A percentile compares a stretch with the other conserved stretches of the same genome.
phyloP scores from a whole-genome alignment of 2,113 vertebrate genomes.

The Oxygymnocypris stewartii region DNA sequence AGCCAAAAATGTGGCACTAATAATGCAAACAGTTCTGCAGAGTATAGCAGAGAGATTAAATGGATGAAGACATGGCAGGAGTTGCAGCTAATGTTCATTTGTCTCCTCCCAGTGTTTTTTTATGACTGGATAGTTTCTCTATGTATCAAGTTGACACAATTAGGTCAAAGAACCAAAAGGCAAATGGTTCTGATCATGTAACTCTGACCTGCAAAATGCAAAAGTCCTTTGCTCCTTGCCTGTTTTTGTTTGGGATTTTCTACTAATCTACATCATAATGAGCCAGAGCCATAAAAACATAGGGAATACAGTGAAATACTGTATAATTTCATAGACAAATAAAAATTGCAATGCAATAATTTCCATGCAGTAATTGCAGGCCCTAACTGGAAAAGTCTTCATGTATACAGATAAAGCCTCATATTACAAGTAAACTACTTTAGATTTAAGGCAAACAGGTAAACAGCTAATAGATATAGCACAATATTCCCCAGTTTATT shows the following conservation, averaged over 20 bases:
- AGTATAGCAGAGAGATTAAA: conserved; percentile 51
- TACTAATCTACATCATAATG: not conserved
- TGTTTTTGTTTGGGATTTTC: not conserved
- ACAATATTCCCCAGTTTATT: too few species aligned
- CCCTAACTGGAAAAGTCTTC: too few species aligned
- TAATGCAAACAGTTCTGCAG: conserved; percentile 63
- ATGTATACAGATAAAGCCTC: too few species aligned
- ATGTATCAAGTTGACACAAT: conserved; percentile 46
- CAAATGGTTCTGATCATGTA: not conserved
- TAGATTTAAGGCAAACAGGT: too few species aligned
- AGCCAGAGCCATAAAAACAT: not conserved
- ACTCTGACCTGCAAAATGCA: not conserved
- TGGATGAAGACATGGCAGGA: conserved; percentile 61
- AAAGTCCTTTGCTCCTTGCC: not conserved
- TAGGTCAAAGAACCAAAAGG: conserved; percentile 33
- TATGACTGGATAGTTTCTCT: conserved; percentile 23
- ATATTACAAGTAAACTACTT: too few species aligned
- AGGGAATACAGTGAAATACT: not conserved
- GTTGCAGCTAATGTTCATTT: conserved; percentile 48
- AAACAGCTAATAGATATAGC: too few species aligned
- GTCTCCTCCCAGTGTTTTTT: conserved; percentile 26
- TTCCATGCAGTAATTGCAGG: too few species aligned
- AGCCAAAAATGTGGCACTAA: conserved; percentile 69
- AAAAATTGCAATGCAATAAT: not conserved
- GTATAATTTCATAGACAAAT: not conserved